Evolutionary conservation across 1,140 invertebrate genomes (phyloP).

Genomic region (Polypedilum vanderplanki): DNA sequence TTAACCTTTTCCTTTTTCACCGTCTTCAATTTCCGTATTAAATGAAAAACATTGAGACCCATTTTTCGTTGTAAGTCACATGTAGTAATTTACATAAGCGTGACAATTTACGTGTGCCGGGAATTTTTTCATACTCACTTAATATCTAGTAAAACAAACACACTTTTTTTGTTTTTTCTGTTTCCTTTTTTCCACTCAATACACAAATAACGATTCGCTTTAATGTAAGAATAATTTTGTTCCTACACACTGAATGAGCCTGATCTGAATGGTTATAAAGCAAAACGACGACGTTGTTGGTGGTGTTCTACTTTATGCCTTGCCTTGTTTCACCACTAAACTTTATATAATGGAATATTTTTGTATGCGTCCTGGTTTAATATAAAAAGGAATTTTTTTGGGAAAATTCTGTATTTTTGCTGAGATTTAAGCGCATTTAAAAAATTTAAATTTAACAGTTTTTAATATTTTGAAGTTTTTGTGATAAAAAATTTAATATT

Average conservation of each 20-base stretch:
- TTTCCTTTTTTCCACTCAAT: not conserved
- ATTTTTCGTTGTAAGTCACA: not conserved
- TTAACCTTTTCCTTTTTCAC: not conserved
- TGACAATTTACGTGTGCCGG: not conserved
- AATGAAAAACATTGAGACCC: not conserved
- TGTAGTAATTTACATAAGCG: conserved; percentile 18
- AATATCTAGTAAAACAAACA: not conserved
- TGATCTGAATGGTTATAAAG: not conserved
- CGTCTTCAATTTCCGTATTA: not conserved
- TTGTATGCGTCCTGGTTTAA: no score
- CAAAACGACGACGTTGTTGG: not conserved
- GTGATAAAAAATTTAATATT: no score
- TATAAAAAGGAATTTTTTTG: no score
- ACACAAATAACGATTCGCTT: conserved; percentile 17
- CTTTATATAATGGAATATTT: no score
- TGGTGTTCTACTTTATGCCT: no score
- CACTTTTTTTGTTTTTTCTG: not conserved
- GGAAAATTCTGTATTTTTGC: no score
- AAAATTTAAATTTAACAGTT: no score
- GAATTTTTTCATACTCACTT: no score
- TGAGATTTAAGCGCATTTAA: no score
- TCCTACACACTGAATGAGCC: not conserved
- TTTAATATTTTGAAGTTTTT: no score
- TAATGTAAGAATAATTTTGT: conserved; percentile 21
- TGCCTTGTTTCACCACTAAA: no score